Conservation (phyloP, 1,140 invertebrate species). For the Dreissena polymorpha region DNA sequence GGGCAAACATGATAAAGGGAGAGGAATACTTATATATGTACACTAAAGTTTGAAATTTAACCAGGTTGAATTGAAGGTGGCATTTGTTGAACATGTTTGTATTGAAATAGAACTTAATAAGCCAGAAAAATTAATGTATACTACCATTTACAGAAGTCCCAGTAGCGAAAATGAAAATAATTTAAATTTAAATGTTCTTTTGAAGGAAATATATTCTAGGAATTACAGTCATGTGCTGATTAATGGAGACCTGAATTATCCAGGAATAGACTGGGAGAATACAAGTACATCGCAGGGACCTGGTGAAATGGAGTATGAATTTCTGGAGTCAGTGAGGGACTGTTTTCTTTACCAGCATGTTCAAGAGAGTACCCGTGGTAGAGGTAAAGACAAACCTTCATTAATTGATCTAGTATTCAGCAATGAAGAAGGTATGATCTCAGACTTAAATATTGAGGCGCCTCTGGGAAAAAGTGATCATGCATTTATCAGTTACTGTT, state of each 20-base stretch:
- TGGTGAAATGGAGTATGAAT: slow-evolving; percentile 9
- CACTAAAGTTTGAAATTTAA: too few species aligned
- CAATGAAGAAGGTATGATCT: background rate
- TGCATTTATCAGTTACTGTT: background rate
- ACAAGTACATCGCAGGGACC: background rate
- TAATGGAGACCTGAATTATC: slow-evolving; percentile 12
- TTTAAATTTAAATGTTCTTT: too few species aligned
- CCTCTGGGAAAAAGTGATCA: slow-evolving; percentile 30
- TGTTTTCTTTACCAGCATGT: slow-evolving; percentile 4
- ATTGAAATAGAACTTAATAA: background rate
- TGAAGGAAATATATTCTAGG: too few species aligned
- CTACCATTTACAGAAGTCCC: too few species aligned
- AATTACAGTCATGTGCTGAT: too few species aligned
- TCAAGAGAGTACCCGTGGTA: background rate
- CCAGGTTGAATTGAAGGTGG: too few species aligned
- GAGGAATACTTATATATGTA: too few species aligned
- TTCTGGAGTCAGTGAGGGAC: slow-evolving; percentile 2
- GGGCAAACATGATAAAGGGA: too few species aligned
- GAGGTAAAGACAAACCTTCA: slow-evolving; percentile 1
- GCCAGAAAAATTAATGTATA: too few species aligned
- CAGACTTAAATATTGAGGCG: background rate
- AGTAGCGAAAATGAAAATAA: too few species aligned
- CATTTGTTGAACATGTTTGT: background rate
- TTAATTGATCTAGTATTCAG: background rate
- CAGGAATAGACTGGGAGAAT: slow-evolving; percentile 3